Conservation (phyloP, 2,113 vertebrate genomes). For the Sinocyclocheilus maitianheensis region DNA sequence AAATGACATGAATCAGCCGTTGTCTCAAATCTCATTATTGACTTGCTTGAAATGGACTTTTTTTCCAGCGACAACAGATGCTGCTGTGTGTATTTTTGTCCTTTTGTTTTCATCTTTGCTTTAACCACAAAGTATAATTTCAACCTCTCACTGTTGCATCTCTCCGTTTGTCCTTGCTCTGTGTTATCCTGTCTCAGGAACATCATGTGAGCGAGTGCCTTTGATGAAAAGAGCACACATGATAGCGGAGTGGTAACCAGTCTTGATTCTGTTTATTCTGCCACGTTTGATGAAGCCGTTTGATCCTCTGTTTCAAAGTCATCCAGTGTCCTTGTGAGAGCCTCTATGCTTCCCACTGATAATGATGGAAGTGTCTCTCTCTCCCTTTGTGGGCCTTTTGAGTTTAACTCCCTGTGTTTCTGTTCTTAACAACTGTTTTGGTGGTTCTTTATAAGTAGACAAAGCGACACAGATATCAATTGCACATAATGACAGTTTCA, state of each 20-base stretch:
- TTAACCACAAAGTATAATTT: conserved; percentile 36
- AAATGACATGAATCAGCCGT: conserved; percentile 38
- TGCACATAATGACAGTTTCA: conserved; percentile 10
- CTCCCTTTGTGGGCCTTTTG: conserved; percentile 5
- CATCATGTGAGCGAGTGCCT: conserved; percentile 28
- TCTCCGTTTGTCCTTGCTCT: conserved; percentile 3
- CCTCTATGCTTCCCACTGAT: conserved; percentile 56
- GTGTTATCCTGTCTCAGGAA: conserved; percentile 26
- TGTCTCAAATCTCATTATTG: conserved; percentile 39
- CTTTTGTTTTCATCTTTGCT: conserved; percentile 12
- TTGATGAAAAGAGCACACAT: conserved; percentile 35
- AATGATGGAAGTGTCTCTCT: conserved; percentile 49
- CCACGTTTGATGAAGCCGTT: conserved; percentile 60
- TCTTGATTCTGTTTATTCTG: conserved; percentile 61
- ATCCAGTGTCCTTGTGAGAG: conserved; percentile 47
- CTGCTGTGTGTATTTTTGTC: conserved; percentile 5
- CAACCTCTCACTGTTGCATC: neutral
- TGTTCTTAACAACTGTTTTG: conserved; percentile 24
- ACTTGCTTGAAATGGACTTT: neutral
- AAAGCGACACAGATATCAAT: conserved; percentile 15
- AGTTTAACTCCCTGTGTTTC: conserved; percentile 7
- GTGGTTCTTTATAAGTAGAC: conserved; percentile 20
- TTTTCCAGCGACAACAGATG: conserved; percentile 1
- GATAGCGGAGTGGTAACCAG: conserved; percentile 40
- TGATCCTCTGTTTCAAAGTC: conserved; percentile 66